These are phyloP conservation scores for Rhadinocentrus ornatus DNA, from an alignment of 2,797 vertebrate species.

Conservation along the genomic window DNA sequence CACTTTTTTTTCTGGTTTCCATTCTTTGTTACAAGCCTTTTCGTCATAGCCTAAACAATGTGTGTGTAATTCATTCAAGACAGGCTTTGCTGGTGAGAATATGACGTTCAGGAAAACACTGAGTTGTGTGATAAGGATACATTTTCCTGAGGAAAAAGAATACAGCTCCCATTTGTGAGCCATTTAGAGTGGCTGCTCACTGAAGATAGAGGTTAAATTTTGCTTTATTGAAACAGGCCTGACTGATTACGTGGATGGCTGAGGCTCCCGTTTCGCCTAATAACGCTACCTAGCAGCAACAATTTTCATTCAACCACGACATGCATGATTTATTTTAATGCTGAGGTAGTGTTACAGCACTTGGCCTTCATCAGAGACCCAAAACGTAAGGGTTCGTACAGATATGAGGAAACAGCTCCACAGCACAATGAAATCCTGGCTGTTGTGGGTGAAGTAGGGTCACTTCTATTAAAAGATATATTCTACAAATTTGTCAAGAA, in stretches of 20 bases:
- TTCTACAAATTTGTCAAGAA: no score
- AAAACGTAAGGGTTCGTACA: conserved; percentile 4
- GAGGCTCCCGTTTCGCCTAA: conserved; percentile 24
- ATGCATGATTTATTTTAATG: conserved; percentile 31
- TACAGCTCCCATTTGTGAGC: conserved; percentile 33
- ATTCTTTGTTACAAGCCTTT: background rate
- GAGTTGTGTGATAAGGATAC: conserved; percentile 39
- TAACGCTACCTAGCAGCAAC: conserved; percentile 28
- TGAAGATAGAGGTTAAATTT: conserved; percentile 49
- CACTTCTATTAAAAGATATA: background rate
- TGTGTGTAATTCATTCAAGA: conserved; percentile 26
- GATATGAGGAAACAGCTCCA: background rate
- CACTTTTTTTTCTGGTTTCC: conserved; percentile 11
- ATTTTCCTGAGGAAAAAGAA: conserved; percentile 51
- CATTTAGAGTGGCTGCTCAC: conserved; percentile 30
- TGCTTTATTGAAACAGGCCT: conserved; percentile 39
- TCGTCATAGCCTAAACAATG: conserved; percentile 2
- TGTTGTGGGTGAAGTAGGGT: background rate
- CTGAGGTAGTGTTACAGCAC: background rate
- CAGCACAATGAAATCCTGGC: background rate
- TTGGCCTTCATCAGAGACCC: background rate
- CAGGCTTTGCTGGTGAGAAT: background rate
- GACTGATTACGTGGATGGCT: conserved; percentile 44
- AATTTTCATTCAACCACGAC: conserved; percentile 13
- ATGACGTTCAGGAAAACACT: conserved; percentile 30